Conservation (phyloP, 2,888 invertebrate species). For the Hermaeophaga mercurialis region DNA sequence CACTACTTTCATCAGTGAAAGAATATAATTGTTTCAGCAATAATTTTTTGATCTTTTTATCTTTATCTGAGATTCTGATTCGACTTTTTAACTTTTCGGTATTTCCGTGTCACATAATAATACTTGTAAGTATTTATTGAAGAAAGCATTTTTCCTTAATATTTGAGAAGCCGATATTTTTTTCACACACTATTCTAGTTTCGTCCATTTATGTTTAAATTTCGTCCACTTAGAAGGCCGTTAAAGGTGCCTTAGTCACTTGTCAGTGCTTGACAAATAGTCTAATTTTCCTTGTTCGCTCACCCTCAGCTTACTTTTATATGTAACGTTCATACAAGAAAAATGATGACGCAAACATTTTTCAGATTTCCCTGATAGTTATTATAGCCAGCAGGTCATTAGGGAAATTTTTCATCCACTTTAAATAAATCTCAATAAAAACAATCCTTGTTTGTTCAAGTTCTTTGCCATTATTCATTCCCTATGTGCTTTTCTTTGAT, state of each 20-base stretch:
- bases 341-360: slow-evolving; percentile 11
- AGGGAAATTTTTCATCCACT: not conserved
- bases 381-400: not conserved
- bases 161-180: no score
- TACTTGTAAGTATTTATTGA: no score
- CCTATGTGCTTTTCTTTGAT: no score
- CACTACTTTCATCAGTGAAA: no score
- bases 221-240: not conserved
- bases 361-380: slow-evolving; percentile 2
- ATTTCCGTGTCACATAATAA: no score
- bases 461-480: not conserved
- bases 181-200: not conserved
- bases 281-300: slow-evolving; percentile 9
- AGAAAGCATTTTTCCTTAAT: no score
- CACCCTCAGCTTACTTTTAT: not conserved
- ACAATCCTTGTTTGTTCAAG: slow-evolving; percentile 1
- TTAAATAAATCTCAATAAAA: slow-evolving; percentile 4
- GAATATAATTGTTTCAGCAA: no score
- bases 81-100: no score
- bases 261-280: slow-evolving; percentile 20
- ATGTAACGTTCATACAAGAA: slow-evolving; percentile 10
- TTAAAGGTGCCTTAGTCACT: slow-evolving; percentile 11
- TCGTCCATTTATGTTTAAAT: not conserved
- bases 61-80: no score
- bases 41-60: no score